These are phyloP conservation scores for Prunella strophiata DNA, from an alignment of 2,797 vertebrate species.

Conservation along the genomic window DNA sequence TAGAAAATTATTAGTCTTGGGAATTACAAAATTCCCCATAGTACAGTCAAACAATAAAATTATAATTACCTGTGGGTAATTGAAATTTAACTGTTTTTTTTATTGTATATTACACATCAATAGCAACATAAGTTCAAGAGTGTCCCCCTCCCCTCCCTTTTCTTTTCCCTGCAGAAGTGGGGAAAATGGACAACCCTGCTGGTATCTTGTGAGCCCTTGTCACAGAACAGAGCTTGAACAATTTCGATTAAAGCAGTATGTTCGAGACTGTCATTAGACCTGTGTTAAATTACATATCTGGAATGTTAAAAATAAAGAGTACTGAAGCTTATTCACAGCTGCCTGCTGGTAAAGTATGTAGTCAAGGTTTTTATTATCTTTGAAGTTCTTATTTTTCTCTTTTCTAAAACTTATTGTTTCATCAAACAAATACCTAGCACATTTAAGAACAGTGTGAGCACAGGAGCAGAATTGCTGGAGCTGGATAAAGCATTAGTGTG, in stretches of 20 bases:
- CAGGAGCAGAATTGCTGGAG: conserved; percentile 59
- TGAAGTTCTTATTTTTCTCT: conserved; percentile 78
- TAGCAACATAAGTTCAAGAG: conserved; percentile 83
- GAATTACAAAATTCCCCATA: conserved; percentile 84
- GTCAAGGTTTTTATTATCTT: conserved; percentile 79
- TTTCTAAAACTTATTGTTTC: conserved; percentile 78
- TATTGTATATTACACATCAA: conserved; percentile 85
- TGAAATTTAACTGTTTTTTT: conserved; percentile 86
- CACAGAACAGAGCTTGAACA: conserved; percentile 77
- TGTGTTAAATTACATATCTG: conserved; percentile 82
- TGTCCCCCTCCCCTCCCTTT: conserved; percentile 54
- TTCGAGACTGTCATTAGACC: conserved; percentile 81
- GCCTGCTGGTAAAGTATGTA: conserved; percentile 72
- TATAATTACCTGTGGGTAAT: conserved; percentile 86
- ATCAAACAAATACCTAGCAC: conserved; percentile 75
- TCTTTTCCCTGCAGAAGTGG: conserved; percentile 72
- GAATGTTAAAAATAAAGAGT: conserved; percentile 81
- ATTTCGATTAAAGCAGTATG: conserved; percentile 81
- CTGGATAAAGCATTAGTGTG: conserved; percentile 57
- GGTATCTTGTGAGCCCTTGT: conserved; percentile 78
- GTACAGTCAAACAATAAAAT: conserved; percentile 85
- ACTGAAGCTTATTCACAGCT: conserved; percentile 75
- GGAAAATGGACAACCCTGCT: conserved; percentile 79
- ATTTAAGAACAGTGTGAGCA: conserved; percentile 69
- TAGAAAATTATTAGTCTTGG: conserved; percentile 85